These are phyloP conservation scores for Coenonympha arcania DNA, from an alignment of 2,888 invertebrate species.

Conservation along the genomic window DNA sequence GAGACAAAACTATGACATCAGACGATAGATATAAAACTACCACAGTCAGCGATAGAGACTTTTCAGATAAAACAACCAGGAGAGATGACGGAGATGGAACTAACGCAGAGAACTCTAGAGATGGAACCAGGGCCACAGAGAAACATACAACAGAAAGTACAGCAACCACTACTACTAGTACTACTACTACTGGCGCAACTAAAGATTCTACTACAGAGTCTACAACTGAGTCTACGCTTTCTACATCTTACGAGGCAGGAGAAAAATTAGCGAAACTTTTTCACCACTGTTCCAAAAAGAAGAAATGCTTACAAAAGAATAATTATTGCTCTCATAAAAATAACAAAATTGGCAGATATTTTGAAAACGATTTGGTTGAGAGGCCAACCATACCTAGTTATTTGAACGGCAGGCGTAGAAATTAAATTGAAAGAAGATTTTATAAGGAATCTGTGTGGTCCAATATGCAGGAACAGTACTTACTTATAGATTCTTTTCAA, in stretches of 20 bases:
- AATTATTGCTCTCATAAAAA: slow-evolving; percentile 2
- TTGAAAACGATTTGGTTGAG: slow-evolving; percentile 14
- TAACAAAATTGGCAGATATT: slow-evolving; percentile 17
- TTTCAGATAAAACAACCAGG: neutral
- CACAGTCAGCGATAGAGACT: neutral
- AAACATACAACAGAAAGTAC: neutral
- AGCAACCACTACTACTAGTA: no score
- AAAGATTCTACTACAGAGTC: neutral
- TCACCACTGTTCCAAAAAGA: slow-evolving; percentile 2
- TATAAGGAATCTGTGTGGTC: no score
- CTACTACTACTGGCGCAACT: neutral
- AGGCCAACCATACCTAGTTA: slow-evolving; percentile 20
- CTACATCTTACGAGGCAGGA: neutral
- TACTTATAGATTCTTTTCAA: no score
- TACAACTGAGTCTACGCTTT: neutral
- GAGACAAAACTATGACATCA: neutral
- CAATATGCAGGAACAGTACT: no score
- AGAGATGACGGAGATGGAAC: neutral
- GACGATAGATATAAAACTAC: neutral
- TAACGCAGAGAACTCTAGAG: neutral
- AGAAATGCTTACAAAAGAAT: neutral
- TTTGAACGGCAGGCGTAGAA: neutral
- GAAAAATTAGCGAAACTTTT: neutral
- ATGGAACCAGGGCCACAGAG: neutral
- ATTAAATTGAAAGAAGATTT: neutral